phyloP scores from a whole-genome alignment of 2,888 invertebrate genomes.

The Drosophila peninsularis region DNA sequence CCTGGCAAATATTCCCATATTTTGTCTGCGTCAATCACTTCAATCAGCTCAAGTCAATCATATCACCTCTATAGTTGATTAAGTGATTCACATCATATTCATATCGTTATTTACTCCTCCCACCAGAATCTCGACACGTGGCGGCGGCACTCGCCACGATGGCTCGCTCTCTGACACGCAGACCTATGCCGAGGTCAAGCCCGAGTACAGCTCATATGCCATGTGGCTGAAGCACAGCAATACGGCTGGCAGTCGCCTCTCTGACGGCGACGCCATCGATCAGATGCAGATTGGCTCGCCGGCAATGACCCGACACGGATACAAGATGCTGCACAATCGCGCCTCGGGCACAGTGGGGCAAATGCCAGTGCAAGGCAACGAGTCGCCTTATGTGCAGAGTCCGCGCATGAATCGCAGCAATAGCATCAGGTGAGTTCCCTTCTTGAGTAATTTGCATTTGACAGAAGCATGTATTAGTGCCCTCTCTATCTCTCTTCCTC shows the following conservation, averaged over 20 bases:
- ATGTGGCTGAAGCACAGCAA: slow-evolving; percentile 95
- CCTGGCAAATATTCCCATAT: no score
- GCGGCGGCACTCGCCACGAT: slow-evolving; percentile 87
- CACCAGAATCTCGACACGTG: slow-evolving; percentile 77
- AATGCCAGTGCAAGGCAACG: slow-evolving; percentile 67
- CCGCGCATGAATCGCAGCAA: slow-evolving; percentile 93
- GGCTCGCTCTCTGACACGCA: slow-evolving; percentile 95
- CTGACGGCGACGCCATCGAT: slow-evolving; percentile 96
- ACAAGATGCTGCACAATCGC: slow-evolving; percentile 84
- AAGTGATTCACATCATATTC: no score
- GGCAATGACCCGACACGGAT: slow-evolving; percentile 86
- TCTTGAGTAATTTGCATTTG: background rate
- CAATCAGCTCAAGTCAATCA: background rate
- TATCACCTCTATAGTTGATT: background rate
- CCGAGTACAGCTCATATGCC: slow-evolving; percentile 93
- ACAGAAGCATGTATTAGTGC: slow-evolving; percentile 20
- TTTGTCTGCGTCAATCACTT: background rate
- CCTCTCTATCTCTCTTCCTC: slow-evolving; percentile 2
- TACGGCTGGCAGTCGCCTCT: slow-evolving; percentile 91
- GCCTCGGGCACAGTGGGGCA: slow-evolving; percentile 51
- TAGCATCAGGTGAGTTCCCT: slow-evolving; percentile 92
- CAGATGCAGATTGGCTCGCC: slow-evolving; percentile 90
- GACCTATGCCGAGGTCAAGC: slow-evolving; percentile 89
- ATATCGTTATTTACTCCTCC: background rate
- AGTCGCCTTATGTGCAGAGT: slow-evolving; percentile 86